phyloP scores from a whole-genome alignment of 2,113 vertebrate genomes.

The Opisthocomus hoazin region DNA sequence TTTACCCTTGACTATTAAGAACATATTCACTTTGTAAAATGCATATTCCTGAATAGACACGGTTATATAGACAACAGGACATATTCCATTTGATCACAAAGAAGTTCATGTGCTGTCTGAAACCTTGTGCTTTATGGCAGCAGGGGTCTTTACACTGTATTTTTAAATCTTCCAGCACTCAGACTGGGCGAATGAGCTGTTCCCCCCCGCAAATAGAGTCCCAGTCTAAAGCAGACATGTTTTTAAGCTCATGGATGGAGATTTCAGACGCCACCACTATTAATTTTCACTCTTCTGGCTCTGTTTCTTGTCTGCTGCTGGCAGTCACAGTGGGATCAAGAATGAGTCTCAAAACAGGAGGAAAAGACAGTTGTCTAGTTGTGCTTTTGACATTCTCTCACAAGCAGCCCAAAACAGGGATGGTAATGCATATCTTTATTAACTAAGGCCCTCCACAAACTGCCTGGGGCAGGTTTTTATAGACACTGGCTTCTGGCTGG shows the following conservation, averaged over 20 bases:
- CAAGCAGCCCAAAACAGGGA: slow-evolving; percentile 10
- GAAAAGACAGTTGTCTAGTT: slow-evolving; percentile 36
- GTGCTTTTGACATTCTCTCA: slow-evolving; percentile 45
- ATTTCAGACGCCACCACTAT: slow-evolving; percentile 30
- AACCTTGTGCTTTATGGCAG: not conserved
- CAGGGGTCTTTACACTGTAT: not conserved
- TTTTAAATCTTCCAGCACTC: not conserved
- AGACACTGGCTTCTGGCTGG: slow-evolving; percentile 33
- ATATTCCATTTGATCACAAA: not conserved
- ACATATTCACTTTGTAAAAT: not conserved
- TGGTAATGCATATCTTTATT: slow-evolving; percentile 42
- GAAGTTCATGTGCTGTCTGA: not conserved
- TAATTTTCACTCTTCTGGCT: slow-evolving; percentile 57
- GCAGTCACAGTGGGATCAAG: slow-evolving; percentile 49
- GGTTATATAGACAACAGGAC: not conserved
- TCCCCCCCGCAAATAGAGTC: not conserved
- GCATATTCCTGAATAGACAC: not conserved
- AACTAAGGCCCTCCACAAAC: slow-evolving; percentile 17
- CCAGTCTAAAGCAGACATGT: not conserved
- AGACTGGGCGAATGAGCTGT: not conserved
- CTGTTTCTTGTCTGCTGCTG: slow-evolving; percentile 45
- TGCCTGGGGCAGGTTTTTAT: slow-evolving; percentile 18
- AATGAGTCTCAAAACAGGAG: slow-evolving; percentile 34
- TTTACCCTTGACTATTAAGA: not conserved
- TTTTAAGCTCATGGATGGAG: slow-evolving; percentile 5